Evolutionary conservation across 2,113 vertebrate species (phyloP).

Genomic region (Tiliqua scincoides): DNA sequence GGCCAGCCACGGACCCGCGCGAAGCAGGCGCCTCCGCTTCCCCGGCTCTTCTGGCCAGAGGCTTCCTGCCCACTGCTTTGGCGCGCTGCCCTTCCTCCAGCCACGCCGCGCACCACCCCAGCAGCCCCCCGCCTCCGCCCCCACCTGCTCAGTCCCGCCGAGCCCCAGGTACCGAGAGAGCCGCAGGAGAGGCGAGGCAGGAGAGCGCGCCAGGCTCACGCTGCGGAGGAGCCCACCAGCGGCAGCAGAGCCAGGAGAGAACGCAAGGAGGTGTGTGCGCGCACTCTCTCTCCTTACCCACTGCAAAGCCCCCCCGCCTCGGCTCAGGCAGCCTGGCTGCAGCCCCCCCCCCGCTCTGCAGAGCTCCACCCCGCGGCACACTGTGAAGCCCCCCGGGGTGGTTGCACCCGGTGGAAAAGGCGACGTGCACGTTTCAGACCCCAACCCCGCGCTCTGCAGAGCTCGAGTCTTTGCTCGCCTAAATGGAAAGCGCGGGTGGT

Average conservation of each 20-base stretch:
- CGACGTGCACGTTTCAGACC: not conserved
- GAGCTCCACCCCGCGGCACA: not conserved
- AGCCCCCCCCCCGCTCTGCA: not conserved
- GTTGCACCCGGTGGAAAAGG: not conserved
- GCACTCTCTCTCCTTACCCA: not conserved
- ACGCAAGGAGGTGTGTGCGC: not conserved
- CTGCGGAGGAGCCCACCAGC: conserved; percentile 7
- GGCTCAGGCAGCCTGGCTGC: conserved; percentile 3
- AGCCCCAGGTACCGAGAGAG: conserved; percentile 27
- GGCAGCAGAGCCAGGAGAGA: not conserved
- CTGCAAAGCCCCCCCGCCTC: not conserved
- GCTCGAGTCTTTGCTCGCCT: not conserved
- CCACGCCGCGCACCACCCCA: conserved; percentile 21
- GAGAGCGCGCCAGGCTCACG: conserved; percentile 23
- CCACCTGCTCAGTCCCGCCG: conserved; percentile 1
- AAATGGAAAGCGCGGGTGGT: not conserved
- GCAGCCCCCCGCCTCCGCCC: conserved; percentile 18
- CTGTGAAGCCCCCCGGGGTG: not conserved
- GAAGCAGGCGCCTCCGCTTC: not conserved
- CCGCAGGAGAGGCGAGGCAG: not conserved
- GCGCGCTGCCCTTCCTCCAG: not conserved
- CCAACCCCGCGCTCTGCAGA: not conserved
- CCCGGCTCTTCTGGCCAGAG: not conserved
- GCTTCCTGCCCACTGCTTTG: conserved; percentile 17
- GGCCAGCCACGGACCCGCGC: not conserved